A percentile compares a stretch with the other conserved stretches of the same genome.
phyloP scores from a whole-genome alignment of 1,140 invertebrate species.

The Ostrea denselamellosa region DNA sequence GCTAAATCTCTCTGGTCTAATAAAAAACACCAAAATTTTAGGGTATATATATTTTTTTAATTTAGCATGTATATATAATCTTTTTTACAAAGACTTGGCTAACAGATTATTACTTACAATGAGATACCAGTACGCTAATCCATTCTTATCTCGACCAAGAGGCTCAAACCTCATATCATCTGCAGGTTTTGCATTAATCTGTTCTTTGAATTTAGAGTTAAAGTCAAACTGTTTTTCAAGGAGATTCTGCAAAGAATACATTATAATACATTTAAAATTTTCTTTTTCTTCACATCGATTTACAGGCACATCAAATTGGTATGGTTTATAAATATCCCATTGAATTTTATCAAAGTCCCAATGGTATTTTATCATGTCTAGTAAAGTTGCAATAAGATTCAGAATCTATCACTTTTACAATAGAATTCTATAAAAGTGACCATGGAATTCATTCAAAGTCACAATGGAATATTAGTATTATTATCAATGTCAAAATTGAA shows the following conservation, averaged over 20 bases:
- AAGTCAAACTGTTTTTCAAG: conserved; percentile 96
- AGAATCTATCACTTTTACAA: not conserved
- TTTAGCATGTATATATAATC: too few relatives aligned
- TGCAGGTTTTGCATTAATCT: conserved; percentile 90
- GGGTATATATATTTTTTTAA: too few relatives aligned
- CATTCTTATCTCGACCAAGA: conserved; percentile 92
- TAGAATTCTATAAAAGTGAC: not conserved
- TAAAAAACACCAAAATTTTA: too few relatives aligned
- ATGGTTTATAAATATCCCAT: not conserved
- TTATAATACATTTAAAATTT: conserved; percentile 1
- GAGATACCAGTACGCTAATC: conserved; percentile 95
- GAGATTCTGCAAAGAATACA: conserved; percentile 84
- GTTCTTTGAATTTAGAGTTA: conserved; percentile 95
- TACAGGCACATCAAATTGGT: not conserved
- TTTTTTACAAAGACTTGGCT: too few relatives aligned
- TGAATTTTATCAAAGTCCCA: too few relatives aligned
- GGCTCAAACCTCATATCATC: conserved; percentile 90
- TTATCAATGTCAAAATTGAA: too few relatives aligned
- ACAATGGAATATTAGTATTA: too few relatives aligned
- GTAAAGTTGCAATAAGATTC: too few relatives aligned
- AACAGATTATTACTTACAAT: conserved; percentile 77
- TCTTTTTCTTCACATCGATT: not conserved
- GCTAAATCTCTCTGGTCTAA: too few relatives aligned
- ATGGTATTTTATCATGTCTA: too few relatives aligned
- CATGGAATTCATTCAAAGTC: too few relatives aligned